Evolutionary conservation across 2,888 invertebrate species (phyloP).

Genomic region (Timema cristinae): DNA sequence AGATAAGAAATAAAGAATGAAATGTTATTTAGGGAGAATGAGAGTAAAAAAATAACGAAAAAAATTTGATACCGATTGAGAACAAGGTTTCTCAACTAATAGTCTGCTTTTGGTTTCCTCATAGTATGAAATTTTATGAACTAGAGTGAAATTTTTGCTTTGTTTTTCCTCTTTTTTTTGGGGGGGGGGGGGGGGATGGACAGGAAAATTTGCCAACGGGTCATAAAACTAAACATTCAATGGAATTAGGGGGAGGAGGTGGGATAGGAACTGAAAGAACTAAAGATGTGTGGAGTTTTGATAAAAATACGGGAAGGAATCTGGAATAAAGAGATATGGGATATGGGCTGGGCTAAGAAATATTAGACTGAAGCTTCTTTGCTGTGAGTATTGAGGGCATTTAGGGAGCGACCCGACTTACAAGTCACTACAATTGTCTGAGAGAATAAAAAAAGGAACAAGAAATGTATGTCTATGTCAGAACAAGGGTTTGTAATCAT

Average conservation of each 20-base stretch:
- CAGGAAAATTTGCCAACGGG: constrained; percentile 23
- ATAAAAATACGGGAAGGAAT: neutral
- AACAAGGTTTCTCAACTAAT: constrained; percentile 21
- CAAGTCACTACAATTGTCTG: constrained; percentile 12
- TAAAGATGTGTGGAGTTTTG: neutral
- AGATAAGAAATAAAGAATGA: neutral
- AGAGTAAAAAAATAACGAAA: neutral
- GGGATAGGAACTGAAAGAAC: neutral
- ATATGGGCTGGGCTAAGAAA: neutral
- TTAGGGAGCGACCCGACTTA: neutral
- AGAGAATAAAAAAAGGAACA: too few species aligned
- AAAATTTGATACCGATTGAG: constrained; percentile 13
- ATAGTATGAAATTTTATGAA: constrained; percentile 26
- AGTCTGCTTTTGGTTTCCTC: constrained; percentile 17
- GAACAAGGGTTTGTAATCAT: too few species aligned
- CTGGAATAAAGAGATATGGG: neutral
- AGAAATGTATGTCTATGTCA: too few species aligned
- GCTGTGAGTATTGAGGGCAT: neutral
- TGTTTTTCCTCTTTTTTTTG: neutral
- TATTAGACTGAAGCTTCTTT: neutral
- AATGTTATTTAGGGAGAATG: neutral
- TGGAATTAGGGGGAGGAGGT: neutral
- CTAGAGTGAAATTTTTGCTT: constrained; percentile 15
- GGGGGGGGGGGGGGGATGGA: neutral
- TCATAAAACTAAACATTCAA: constrained; percentile 25